Evolutionary conservation across 2,797 vertebrate genomes (phyloP), one percentile per base, ranked within the genome.

Genomic region (Semaprochilodus insignis): DNA sequence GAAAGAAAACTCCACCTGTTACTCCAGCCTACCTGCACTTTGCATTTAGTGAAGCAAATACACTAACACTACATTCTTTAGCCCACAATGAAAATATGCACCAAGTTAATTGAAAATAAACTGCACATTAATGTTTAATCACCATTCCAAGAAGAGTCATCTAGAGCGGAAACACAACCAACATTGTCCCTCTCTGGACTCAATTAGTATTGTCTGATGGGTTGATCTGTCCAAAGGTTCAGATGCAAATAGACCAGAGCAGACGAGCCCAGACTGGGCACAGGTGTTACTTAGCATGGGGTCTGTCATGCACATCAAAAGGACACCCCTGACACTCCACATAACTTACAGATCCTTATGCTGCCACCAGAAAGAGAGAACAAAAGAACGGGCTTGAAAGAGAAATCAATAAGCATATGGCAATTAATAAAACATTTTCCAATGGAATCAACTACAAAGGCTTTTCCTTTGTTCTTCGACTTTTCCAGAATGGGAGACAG

Each of bases 341-440:
- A 96, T 96, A 96, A 96, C 94, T 96, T 96, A 95, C 95, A 96
- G 95, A 96, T 96, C 95, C 96, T 95, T 95, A 95, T 96, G 96
- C 95, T 96, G 95, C 95, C 95, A 96, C 95, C 96, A 96, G 95
- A 96, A 96, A 94, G 95, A 92, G 94, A 96, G 95, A 96, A 96
- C 95, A 96, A 96, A 96, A 96, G 95, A 95, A 94, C 90, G 90
- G 92, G 95, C 95, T 95, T 96, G 95, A 96, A 96, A 96, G 95
- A 96, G 94, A 95, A 96, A 96, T 96, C 95, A 96, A 96, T 96
- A 96, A 96, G 96, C 95, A 96, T 96, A 96, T 96, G 95, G 95
- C 94, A 96, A 96, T 96, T 96, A 96, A 96, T 96, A 96, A 96
- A 96, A 96, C 95, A 96, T 96, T 96, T 96, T 95, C 82, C 94